Evolutionary conservation across 2,888 invertebrate species (phyloP), one percentile per base, ranked within the genome.

Genomic region (Keiferia lycopersicella): DNA sequence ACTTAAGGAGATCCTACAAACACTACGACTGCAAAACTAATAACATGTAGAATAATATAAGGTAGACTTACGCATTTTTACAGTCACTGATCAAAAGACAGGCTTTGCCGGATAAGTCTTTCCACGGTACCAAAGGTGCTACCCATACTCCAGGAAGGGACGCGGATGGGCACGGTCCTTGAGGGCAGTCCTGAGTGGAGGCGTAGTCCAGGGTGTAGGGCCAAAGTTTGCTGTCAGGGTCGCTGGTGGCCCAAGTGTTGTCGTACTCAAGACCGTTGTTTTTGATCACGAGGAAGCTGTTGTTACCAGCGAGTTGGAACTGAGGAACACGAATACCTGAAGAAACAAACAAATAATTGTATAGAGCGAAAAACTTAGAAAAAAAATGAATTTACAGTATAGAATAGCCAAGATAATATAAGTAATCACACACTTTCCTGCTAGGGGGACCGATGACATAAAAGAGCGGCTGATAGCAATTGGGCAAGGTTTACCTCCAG

Each of bases 131-230:
- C 84, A 96, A 94, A 0, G 96, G 96, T 0, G 93, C 74, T 0
- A 94, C 93, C 95, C 95, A 96, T 48, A 93, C 80, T 0, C 94
- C 94, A 10, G 93, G 92, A 72, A 92, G 87, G 0, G 93, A 84
- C 0, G 92, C 90, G 0, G 79, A 84, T 0, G 95, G 94, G 73
- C 95, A 95, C 0, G 91, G 89, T 0, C 83, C 87, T 12, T 93
- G 85, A 4, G 81, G 72, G 65, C 95, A 95, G 65, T 93, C 92
- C 76, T 94, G 93, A n/a, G 68, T 88, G 0, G 92, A 91, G 0
- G 78, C 76, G 69, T 92, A 94, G 74, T 96, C 93, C 63, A 95
- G 78, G 0, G 95, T 95, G 78, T 95, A 96, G 0, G 96, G 96
- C 93, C 94, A 95, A 0, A 94, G 77, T 16, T 91, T 92, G 39